phyloP scores from a whole-genome alignment of 2,113 vertebrate genomes.

The Oreotrochilus melanogaster region DNA sequence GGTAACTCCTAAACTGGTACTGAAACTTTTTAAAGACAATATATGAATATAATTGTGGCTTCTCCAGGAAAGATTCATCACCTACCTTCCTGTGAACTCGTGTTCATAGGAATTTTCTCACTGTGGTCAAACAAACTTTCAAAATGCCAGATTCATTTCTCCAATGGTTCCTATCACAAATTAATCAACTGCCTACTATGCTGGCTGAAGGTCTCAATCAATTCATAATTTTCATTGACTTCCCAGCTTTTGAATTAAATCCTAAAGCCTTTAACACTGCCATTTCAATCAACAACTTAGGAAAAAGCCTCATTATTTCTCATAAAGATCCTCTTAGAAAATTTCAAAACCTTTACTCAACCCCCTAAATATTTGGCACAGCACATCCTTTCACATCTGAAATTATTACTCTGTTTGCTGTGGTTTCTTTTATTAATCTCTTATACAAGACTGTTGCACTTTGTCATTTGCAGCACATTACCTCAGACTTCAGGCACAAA shows the following conservation, averaged over 20 bases:
- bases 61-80: background rate
- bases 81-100: background rate
- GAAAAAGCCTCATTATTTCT: background rate
- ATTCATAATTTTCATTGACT: background rate
- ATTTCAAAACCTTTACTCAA: constrained; percentile 28
- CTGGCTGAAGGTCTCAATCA: background rate
- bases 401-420: constrained; percentile 13
- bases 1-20: background rate
- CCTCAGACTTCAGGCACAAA: constrained; percentile 63
- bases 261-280: background rate
- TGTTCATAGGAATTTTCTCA: background rate
- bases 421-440: constrained; percentile 21
- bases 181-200: background rate
- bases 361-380: constrained; percentile 42
- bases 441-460: constrained; percentile 14
- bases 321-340: background rate
- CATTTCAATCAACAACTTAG: background rate
- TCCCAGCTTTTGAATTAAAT: background rate
- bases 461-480: constrained; percentile 55
- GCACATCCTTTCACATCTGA: constrained; percentile 2
- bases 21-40: background rate
- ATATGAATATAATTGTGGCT: background rate
- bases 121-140: background rate
- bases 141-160: background rate
- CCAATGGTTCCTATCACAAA: background rate